These are phyloP conservation scores for Tenebrosternarchus preto DNA, from an alignment of 2,113 vertebrate genomes.

Conservation along the genomic window DNA sequence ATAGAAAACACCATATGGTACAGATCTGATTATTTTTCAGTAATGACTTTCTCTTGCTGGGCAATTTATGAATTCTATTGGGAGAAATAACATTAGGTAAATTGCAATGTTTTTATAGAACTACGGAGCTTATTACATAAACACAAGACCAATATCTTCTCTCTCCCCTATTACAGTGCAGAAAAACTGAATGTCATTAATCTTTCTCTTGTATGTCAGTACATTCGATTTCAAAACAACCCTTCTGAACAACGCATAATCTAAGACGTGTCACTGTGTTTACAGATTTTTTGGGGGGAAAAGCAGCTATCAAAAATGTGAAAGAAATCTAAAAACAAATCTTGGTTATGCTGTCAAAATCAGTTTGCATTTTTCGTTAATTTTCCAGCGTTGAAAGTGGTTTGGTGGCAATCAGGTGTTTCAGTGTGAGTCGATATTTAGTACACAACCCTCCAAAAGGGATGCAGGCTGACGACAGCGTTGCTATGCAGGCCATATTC, in stretches of 20 bases:
- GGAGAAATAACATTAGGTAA: background rate
- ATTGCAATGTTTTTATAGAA: background rate
- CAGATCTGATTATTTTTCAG: background rate
- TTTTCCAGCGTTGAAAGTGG: background rate
- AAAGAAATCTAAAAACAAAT: background rate
- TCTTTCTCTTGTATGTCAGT: background rate
- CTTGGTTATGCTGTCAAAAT: no score
- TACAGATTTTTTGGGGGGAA: background rate
- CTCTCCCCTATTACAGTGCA: background rate
- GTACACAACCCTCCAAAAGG: background rate
- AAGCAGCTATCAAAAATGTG: background rate
- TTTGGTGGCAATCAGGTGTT: background rate
- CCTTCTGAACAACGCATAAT: background rate
- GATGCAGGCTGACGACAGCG: background rate
- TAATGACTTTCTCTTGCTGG: background rate
- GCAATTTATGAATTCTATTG: background rate
- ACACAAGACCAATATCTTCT: no score
- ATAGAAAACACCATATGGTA: conserved; percentile 29
- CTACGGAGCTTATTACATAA: no score
- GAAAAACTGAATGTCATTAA: background rate
- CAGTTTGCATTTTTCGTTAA: background rate
- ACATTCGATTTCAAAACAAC: no score
- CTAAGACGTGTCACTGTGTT: background rate
- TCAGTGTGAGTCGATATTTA: background rate
- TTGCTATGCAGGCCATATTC: no score